Percentiles rank a stretch among this genome's conserved stretches.
phyloP scores from a whole-genome alignment of 2,888 invertebrate genomes.

The Chrysomela aeneicollis region DNA sequence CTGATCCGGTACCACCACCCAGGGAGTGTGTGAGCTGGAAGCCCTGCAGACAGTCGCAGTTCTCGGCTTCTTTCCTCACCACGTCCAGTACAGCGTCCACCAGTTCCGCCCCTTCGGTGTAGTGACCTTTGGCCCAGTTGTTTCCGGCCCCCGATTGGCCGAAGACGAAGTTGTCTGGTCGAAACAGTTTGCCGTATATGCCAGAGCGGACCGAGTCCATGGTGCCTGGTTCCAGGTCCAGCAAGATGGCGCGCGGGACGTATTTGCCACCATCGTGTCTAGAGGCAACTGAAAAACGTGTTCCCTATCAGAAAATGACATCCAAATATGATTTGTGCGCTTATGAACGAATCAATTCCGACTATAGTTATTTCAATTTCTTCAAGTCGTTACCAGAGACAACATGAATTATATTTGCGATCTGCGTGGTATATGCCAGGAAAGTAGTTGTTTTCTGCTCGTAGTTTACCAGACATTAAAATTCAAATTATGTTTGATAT shows the following conservation, averaged over 20 bases:
- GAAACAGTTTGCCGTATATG: conserved; percentile 85
- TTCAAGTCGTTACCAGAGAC: no score
- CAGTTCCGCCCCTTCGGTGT: conserved; percentile 88
- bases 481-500: no score
- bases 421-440: no score
- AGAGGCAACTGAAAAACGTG: conserved; percentile 45
- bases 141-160: conserved; percentile 77
- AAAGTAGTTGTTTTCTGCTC: no score
- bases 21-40: conserved; percentile 87
- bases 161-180: conserved; percentile 90
- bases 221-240: conserved; percentile 82
- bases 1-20: conserved; percentile 81
- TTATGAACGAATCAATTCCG: no score
- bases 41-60: conserved; percentile 89
- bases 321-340: no score
- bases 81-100: conserved; percentile 87
- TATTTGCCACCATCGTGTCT: conserved; percentile 68
- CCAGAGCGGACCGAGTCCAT: conserved; percentile 93
- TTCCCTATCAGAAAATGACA: no score
- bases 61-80: conserved; percentile 86
- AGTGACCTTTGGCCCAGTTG: conserved; percentile 91
- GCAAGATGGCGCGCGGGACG: conserved; percentile 78
- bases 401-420: no score
- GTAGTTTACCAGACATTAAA: no score
- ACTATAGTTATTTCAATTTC: no score